phyloP scores from a whole-genome alignment of 2,113 vertebrate genomes.

The Perca fluviatilis region DNA sequence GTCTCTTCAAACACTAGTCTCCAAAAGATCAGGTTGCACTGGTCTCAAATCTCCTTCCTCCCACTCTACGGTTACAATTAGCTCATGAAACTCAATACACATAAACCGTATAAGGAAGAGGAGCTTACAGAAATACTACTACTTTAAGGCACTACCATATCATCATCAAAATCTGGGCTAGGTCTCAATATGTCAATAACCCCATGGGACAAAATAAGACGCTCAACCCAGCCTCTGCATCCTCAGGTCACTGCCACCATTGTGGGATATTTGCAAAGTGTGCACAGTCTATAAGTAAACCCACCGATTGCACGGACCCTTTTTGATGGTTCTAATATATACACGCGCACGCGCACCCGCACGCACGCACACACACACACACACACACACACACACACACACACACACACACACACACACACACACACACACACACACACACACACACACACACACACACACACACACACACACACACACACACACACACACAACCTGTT shows the following conservation, averaged over 20 bases:
- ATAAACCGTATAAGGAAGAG: constrained; percentile 47
- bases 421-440: too few species aligned
- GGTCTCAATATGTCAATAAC: constrained; percentile 4
- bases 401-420: too few species aligned
- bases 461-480: constrained; percentile 11
- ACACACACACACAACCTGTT: constrained; percentile 38
- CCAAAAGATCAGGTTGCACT: constrained; percentile 49
- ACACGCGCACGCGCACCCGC: constrained; percentile 5
- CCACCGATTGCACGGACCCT: constrained; percentile 11
- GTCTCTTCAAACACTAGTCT: constrained; percentile 15
- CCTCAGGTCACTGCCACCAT: constrained; percentile 11
- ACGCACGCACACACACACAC: constrained; percentile 9
- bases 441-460: background rate
- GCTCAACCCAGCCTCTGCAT: background rate
- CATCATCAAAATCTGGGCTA: constrained; percentile 15
- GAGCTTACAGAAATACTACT: constrained; percentile 52
- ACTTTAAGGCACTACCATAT: background rate
- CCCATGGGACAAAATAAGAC: background rate
- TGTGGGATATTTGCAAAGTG: constrained; percentile 21
- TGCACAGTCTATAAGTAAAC: constrained; percentile 25
- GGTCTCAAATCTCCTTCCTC: constrained; percentile 57
- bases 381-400: background rate
- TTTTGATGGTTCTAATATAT: constrained; percentile 2
- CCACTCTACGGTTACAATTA: constrained; percentile 50
- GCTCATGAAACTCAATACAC: constrained; percentile 59